Evolutionary conservation across 1,140 invertebrate genomes (phyloP), one percentile per base, ranked within the genome.

Genomic region (Adelges cooleyi): DNA sequence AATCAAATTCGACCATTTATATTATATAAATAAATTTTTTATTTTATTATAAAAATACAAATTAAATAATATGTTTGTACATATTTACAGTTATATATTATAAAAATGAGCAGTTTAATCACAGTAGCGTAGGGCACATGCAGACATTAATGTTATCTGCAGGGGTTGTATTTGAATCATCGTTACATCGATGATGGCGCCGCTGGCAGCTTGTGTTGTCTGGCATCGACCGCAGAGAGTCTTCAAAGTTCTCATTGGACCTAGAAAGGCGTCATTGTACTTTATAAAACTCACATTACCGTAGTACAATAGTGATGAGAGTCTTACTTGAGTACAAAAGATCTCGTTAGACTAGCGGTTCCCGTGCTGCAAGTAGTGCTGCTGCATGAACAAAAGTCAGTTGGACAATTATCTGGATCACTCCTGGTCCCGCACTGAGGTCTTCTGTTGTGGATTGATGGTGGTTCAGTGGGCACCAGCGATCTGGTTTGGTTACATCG

Each of bases 341-440:
- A 62, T 3, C 9, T 42, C 2, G 56, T 46, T 4, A 62, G 11
- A 48, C 56, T 62, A 42, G 56, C 56, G 1, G 56, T 62, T 2
- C 56, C 56, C 9, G 56, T 62, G 17, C 56, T 62, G 0, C 56
- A 40, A 11, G 56, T 62, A 2, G 56, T 42, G 6, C 56, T 62
- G 6, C 56, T 62, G 13, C 56, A 62, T 23, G 56, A 62, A 62
- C 56, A 62, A 33, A n/a, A 46, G 18, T 62, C 56, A 25, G 25
- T 62, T 8, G 29, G 1, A 20, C 29, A 1, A 9, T 62, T 25
- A 8, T 33, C 17, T 3, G 23, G 25, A 18, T 46, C 42, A 2
- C 3, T 48, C 17, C 40, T 20, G 5, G 25, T 3, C 17, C 17
- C n/a, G 6, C 56, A 62, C 11, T 29, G 40, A 6, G 42, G 17